Base-by-base conservation (phyloP, 2,888 invertebrate genomes). In the Seladonia tumulorum region DNA sequence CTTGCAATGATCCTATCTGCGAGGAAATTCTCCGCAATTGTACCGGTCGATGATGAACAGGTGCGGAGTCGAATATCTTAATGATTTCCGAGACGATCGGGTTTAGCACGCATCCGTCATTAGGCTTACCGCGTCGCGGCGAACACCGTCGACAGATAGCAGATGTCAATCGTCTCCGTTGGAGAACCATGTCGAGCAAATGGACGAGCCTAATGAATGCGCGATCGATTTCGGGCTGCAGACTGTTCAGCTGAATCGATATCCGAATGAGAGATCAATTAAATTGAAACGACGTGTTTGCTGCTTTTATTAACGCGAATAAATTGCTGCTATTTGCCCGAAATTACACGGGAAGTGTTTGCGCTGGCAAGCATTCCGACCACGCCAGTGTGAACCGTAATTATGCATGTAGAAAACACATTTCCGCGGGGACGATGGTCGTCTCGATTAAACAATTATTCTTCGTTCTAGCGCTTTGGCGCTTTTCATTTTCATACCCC, bases 61-160 rank as follows among this genome's bases (percentile, higher is more conserved):
- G 29, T 42, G 45, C 18, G 7, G 7, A 16, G 1, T 35, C 35
- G 53, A 68, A 74, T 73, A 71, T 35, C 72, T 60, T 63, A n/a
- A 29, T n/a, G 25, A 68, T 66, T n/a, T 29, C 35, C 71, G 57
- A 72, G 29, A 70, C 14, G 76, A n/a, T 45, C n/a, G 60, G 16
- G 60, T 72, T 60, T n/a, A 79, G 60, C 76, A 47, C 25, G 66
- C 76, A 74, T 79, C 49, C 29, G 49, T 71, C 71, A 71, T 82
- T 75, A 80, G 39, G 49, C 60, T 39, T 68, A 22, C 47, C 42
- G 18, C 35, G 16, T 47, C 42, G 16, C 25, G 22, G 7, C 25
- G 42, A 42, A 72, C 29, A 42, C 47, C 29, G 47, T 25, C 16
- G 35, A 16, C 18, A n/a, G 14, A 72, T 75, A 22, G n/a, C 42